phyloP scores from a whole-genome alignment of 2,797 vertebrate genomes.

The Notoglanidium macrostoma region DNA sequence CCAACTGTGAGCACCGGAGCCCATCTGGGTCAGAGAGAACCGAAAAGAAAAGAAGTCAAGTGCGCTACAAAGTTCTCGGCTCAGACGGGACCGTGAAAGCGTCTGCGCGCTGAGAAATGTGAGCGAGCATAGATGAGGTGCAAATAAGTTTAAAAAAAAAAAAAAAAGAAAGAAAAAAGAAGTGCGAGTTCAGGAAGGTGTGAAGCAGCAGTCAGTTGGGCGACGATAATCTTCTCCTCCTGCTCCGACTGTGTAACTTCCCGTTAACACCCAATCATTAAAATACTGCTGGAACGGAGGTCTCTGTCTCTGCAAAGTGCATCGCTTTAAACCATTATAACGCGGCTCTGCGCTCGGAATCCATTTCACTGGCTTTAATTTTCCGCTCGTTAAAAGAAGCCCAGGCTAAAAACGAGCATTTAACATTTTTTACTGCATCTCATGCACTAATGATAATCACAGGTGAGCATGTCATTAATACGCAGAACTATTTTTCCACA shows the following conservation, averaged over 20 bases:
- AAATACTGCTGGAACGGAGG: constrained; percentile 36
- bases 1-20: background rate
- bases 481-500: constrained; percentile 50
- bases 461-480: constrained; percentile 54
- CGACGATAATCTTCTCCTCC: constrained; percentile 21
- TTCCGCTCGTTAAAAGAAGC: constrained; percentile 59
- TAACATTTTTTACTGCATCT: constrained; percentile 22
- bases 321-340: constrained; percentile 37
- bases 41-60: constrained; percentile 5
- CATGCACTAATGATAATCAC: constrained; percentile 57
- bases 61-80: background rate
- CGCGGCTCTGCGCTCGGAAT: background rate
- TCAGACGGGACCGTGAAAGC: background rate
- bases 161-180: background rate
- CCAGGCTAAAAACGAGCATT: constrained; percentile 47
- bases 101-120: background rate
- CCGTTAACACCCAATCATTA: constrained; percentile 38
- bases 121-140: constrained; percentile 7
- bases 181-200: constrained; percentile 28
- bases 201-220: constrained; percentile 24
- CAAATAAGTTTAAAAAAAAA: background rate
- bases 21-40: background rate
- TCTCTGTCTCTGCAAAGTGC: constrained; percentile 21
- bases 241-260: constrained; percentile 4
- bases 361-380: constrained; percentile 35